phyloP scores from a whole-genome alignment of 2,113 vertebrate species.

The Petaurus breviceps region DNA sequence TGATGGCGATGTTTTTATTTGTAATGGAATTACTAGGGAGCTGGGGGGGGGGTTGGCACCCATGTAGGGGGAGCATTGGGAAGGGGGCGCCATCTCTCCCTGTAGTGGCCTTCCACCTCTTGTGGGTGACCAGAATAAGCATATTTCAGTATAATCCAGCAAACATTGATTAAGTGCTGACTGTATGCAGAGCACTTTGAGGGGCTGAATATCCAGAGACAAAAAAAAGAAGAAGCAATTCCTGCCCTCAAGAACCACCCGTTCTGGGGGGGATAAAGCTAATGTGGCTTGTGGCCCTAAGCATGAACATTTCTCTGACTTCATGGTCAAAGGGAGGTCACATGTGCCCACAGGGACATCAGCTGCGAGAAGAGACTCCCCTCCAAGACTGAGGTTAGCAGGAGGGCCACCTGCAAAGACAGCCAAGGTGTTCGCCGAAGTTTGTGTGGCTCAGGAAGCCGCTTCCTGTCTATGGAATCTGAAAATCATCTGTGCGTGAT shows the following conservation, averaged over 20 bases:
- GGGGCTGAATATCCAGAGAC: neutral
- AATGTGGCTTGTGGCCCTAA: neutral
- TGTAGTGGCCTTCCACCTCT: neutral
- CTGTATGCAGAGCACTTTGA: neutral
- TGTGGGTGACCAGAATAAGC: neutral
- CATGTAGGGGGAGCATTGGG: neutral
- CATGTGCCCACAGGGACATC: neutral
- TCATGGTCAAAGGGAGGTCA: neutral
- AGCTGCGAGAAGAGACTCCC: slow-evolving; percentile 52
- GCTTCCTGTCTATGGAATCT: neutral
- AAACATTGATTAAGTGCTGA: neutral
- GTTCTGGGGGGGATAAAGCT: neutral
- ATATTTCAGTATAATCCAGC: neutral
- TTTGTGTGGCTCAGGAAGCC: neutral
- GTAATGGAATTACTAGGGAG: neutral
- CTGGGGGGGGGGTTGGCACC: neutral
- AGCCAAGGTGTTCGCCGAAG: slow-evolving; percentile 6
- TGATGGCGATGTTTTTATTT: neutral
- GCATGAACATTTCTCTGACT: neutral
- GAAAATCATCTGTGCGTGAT: neutral
- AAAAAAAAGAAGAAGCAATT: neutral
- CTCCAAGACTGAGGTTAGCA: slow-evolving; percentile 8
- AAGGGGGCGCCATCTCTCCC: neutral
- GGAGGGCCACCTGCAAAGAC: slow-evolving; percentile 49
- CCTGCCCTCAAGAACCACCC: neutral